Evolutionary conservation across 2,888 invertebrate species (phyloP), one percentile per base, ranked within the genome.

Genomic region (Calameuta pallipes): DNA sequence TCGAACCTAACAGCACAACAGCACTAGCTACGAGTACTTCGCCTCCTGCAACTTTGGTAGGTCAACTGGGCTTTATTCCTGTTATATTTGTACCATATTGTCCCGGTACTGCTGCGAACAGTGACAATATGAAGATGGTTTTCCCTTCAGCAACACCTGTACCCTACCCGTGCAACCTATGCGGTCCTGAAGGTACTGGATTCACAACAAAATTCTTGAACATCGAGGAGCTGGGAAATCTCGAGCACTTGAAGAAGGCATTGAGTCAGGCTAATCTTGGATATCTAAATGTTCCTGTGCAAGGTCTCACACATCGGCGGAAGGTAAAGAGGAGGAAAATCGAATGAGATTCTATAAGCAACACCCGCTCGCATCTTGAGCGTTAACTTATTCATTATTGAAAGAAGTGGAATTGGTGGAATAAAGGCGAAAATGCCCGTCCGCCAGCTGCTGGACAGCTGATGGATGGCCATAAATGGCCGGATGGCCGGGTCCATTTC

Each of bases 71-170:
- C 75, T 95, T 94, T 83, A 93, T 96, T 83, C 95, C 95, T 0
- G 95, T 96, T 4, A 93, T 96, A 31, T 95, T 95, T 86, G 93
- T 95, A 84, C 96, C 96, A 1, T 94, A 94, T 87, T 95, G 95
- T 86, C 94, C 94, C 1, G 94, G 94, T 36, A 84, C 85, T 75
- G 91, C 91, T 87, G 92, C 90, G 34, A 85, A 87, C 73, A 84
- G 84, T 56, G 83, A 87, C 73, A 84, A 83, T 69, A 93, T 94
- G 73, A 93, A 93, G 84, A 92, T 93, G 79, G 93, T 93, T 86
- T 94, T 94, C 90, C 94, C 94, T 0, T 92, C 93, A 36, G 94
- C 94, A 1, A 93, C 94, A 41, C 93, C 94, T 33, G 93, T 94
- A 15, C 94, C 94, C 56, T 95, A 95, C 87, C 94, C 93, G 79